Base-by-base conservation (phyloP, 2,113 vertebrate genomes). In the Petromus typicus region DNA sequence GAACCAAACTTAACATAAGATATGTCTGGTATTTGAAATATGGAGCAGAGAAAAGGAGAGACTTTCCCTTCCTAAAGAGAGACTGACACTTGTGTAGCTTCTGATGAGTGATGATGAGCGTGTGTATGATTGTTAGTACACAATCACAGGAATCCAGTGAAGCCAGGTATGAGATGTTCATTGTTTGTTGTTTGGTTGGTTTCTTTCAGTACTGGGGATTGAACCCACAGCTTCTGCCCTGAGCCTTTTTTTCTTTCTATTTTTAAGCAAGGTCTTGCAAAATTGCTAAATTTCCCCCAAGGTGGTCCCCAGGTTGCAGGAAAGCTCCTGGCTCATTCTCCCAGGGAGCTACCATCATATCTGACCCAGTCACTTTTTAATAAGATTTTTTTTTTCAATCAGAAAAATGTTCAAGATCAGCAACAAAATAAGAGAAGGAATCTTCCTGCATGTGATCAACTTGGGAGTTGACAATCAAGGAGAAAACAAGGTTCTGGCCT, bases 391-490 rank as follows among this genome's bases (percentile, higher is more conserved):
- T 40, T 32, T 2, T 56, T 51, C 5, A 56, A 1, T 69, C 12
- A 45, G 32, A 48, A 80, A 85, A 85, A 34, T 69, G 30, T 73
- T 89, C 34, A 90, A 22, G 27, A 71, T 34, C 67, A 86, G 23
- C 57, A 54, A 81, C 86, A 61, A 94, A 86, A 86, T 71, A 86
- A 76, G 25, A 37, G 13, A 59, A 3, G 32, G 61, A 82, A 90
- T 78, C 20, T 57, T 69, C 75, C 54, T 76, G 20, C 5, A 20
- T 30, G 66, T 34, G 51, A 64, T 71, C 51, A 82, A 59, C 40
- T 82, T 37, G 43, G 22, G 59, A 92, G 89, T 94, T 90, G 66
- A 76, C 22, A 86, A 5, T 67, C 43, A 71, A 86, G 84, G 51
- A 84, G 16, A 10, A 71, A 88, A 13, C 30, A 69, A 71, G 34